phyloP scores from a whole-genome alignment of 2,113 vertebrate genomes.

The Poeciliopsis retropinna region DNA sequence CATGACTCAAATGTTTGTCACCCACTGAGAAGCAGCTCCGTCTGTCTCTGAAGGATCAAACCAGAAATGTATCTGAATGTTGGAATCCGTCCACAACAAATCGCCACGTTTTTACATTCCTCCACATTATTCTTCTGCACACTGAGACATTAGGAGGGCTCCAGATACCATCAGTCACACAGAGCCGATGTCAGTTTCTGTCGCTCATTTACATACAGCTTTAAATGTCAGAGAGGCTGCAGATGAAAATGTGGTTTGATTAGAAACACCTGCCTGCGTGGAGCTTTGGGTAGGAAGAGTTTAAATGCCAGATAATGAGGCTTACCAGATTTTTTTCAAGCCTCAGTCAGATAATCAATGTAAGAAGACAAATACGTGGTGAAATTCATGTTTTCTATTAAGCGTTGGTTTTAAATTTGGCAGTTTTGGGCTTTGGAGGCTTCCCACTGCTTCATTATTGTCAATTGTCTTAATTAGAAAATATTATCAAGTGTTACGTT shows the following conservation, averaged over 20 bases:
- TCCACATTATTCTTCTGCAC: slow-evolving; percentile 5
- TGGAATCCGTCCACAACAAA: slow-evolving; percentile 44
- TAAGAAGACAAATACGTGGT: neutral
- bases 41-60: slow-evolving; percentile 66
- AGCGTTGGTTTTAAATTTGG: neutral
- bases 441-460: neutral
- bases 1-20: slow-evolving; percentile 74
- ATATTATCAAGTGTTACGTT: neutral
- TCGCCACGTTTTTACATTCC: slow-evolving; percentile 10
- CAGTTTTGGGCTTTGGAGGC: neutral
- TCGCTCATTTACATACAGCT: slow-evolving; percentile 12
- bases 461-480: neutral
- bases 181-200: neutral
- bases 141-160: neutral
- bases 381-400: neutral
- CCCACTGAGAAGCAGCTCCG: slow-evolving; percentile 65
- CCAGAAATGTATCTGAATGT: slow-evolving; percentile 41
- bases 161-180: slow-evolving; percentile 11
- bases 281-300: slow-evolving; percentile 8
- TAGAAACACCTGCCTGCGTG: slow-evolving; percentile 4
- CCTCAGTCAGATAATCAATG: neutral
- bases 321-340: neutral
- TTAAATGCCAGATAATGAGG: neutral
- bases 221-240: slow-evolving; percentile 11
- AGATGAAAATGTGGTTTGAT: slow-evolving; percentile 20